Base-by-base conservation (phyloP, 2,113 vertebrate species). In the Cathartes aura region DNA sequence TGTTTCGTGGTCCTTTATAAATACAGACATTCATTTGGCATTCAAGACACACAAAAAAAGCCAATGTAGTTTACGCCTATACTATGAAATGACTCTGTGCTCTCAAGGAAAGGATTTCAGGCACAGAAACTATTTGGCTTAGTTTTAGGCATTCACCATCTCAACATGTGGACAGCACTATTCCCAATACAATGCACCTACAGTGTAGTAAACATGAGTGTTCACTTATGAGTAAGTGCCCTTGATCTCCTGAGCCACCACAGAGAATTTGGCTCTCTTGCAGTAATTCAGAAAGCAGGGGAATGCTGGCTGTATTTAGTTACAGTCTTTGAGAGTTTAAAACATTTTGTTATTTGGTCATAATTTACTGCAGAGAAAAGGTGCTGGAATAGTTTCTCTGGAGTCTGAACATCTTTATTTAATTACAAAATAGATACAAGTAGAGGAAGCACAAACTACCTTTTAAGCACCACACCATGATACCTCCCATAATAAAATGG, bases 361-460 rank as follows among this genome's bases (percentile, higher is more conserved):
- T 90, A 72, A 87, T 91, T 72, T 93, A 52, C 43, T 63, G 56
- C 86, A 94, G 86, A 93, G 82, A n/a, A 97, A 97, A 93, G 74
- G 84, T 76, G 47, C 50, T 76, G 11, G 38, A 75, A 47, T 20
- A 78, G 26, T 81, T 91, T 73, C 52, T 79, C 63, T 42, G 59
- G 48, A 88, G 68, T 55, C 48, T 72, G 43, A 64, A 50, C 40
- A 62, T 56, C 40, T 89, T 76, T 52, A 68, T 74, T 82, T 67
- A 70, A 70, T 80, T 67, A 45, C 47, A 72, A 38, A 58, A 66
- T 11, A 73, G 55, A 81, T 84, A 92, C 19, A 82, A 45, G 29
- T 12, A 55, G 43, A 86, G 56, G 59, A 47, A 92, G 68, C 13
- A 84, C 32, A 81, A 89, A 58, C 24, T 83, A 43, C 32, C 55